Evolutionary conservation across 2,113 vertebrate genomes (phyloP).

Genomic region (Otocyon megalotis): DNA sequence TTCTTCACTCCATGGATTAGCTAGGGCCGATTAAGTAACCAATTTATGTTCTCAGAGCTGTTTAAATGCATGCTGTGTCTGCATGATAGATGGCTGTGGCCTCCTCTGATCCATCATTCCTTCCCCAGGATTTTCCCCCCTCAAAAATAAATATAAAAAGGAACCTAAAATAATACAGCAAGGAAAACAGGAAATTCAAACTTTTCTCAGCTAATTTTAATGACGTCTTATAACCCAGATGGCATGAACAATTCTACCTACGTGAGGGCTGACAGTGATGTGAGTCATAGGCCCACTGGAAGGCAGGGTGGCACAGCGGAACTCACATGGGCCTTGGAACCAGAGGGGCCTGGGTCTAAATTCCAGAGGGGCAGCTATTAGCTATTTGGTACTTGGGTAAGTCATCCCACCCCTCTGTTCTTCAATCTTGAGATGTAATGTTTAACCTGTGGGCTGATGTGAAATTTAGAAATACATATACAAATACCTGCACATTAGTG

Average conservation of each 20-base stretch:
- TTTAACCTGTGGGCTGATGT: neutral
- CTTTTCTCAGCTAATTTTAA: constrained; percentile 21
- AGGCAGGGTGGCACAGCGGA: neutral
- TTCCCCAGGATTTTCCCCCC: neutral
- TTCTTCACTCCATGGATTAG: constrained; percentile 40
- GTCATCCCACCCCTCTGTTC: neutral
- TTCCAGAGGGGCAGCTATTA: neutral
- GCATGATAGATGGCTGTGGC: constrained; percentile 17
- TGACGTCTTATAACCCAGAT: neutral
- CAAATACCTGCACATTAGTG: neutral
- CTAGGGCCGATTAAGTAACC: constrained; percentile 54
- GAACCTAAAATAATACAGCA: constrained; percentile 44
- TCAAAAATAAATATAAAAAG: constrained; percentile 63
- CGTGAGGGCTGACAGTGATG: neutral
- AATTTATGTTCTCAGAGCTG: constrained; percentile 53
- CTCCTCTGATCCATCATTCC: constrained; percentile 33
- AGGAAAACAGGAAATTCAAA: constrained; percentile 32
- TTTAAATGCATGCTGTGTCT: constrained; percentile 63
- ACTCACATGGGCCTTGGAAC: neutral
- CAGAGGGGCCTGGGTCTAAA: neutral
- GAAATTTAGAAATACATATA: neutral
- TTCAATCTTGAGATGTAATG: neutral
- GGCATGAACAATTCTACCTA: neutral
- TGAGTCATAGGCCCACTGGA: neutral
- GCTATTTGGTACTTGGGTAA: neutral